Evolutionary conservation across 2,888 invertebrate genomes (phyloP), one percentile per base, ranked within the genome.

Genomic region (Eupithecia subumbrata): DNA sequence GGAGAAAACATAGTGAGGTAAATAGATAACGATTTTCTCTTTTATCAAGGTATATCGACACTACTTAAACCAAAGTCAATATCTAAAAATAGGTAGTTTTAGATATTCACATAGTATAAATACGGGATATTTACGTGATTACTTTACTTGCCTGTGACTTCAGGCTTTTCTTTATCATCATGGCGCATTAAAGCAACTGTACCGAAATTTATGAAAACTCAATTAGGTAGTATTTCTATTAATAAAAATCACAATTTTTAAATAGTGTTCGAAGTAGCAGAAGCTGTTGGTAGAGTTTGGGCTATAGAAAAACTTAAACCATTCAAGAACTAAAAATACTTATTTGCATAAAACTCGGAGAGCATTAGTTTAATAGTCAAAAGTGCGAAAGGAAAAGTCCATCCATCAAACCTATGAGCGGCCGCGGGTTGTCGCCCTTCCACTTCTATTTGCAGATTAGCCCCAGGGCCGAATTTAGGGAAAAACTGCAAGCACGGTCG

Each of bases 371-470:
- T 37, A 73, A 66, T 63, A 52, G 45, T 52, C 48, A 72, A 73
- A 72, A 71, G 69, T 72, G 56, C 67, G 68, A 69, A 75, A 22
- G 22, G 43, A 43, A 25, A 40, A 16, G 30, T 52, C 69, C 69
- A 77, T 79, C 69, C 66, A 77, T 79, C 77, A 77, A 73, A 72
- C 64, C 64, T 40, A 68, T 60, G 45, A 48, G 48, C 43, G 60
- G 56, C 64, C 43, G 34, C 52, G 56, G 76, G 77, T 75, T 73
- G 69, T 30, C 56, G 74, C 66, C 79, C 79, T 70, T 73, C 71
- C 70, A 69, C 64, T 70, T 66, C 76, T 71, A 71, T 75, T 73
- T 74, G 75, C 73, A 76, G 76, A 75, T 78, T 73, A 74, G 66
- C 48, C 7, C 43, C 74, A 72, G 72, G 70, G 67, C 14, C 63